These are phyloP conservation scores for Glomeris maerens DNA, from an alignment of 1,140 invertebrate species.

Conservation along the genomic window DNA sequence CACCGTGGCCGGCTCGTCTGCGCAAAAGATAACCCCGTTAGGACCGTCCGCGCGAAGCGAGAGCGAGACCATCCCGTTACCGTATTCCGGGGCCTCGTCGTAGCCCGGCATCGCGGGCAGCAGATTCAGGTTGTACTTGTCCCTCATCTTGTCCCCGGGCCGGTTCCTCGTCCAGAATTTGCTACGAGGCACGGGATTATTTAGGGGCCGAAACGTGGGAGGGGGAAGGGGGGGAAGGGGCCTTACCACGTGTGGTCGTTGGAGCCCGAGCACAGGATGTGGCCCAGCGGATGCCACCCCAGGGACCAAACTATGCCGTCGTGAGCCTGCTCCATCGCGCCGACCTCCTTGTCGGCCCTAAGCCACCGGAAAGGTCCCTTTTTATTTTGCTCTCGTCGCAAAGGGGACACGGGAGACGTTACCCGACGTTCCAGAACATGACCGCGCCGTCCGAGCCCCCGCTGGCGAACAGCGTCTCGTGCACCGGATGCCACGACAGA, in stretches of 20 bases:
- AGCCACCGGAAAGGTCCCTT: slow-evolving; percentile 7
- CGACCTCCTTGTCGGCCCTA: slow-evolving; percentile 94
- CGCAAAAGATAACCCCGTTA: slow-evolving; percentile 23
- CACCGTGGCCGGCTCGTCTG: slow-evolving; percentile 48
- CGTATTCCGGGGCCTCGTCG: slow-evolving; percentile 45
- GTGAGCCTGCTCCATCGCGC: slow-evolving; percentile 93
- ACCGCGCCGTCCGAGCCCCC: slow-evolving; percentile 96
- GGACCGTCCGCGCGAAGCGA: neutral
- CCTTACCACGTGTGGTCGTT: slow-evolving; percentile 81
- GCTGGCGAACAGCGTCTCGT: slow-evolving; percentile 89
- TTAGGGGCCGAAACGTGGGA: neutral
- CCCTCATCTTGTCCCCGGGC: slow-evolving; percentile 94
- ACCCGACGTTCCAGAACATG: slow-evolving; percentile 97
- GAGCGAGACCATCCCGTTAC: slow-evolving; percentile 12
- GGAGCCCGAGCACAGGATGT: slow-evolving; percentile 93
- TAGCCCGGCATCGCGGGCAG: slow-evolving; percentile 56
- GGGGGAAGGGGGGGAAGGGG: neutral
- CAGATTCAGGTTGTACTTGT: slow-evolving; percentile 93
- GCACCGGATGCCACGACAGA: slow-evolving; percentile 93
- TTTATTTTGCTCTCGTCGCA: too few species aligned
- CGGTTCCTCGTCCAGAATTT: slow-evolving; percentile 99
- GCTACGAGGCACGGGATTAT: slow-evolving; percentile 24
- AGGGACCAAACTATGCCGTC: slow-evolving; percentile 98
- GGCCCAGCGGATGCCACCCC: slow-evolving; percentile 97
- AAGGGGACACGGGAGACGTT: too few species aligned